Base-by-base conservation (phyloP, 2,888 invertebrate genomes). In the Latrodectus hesperus region DNA sequence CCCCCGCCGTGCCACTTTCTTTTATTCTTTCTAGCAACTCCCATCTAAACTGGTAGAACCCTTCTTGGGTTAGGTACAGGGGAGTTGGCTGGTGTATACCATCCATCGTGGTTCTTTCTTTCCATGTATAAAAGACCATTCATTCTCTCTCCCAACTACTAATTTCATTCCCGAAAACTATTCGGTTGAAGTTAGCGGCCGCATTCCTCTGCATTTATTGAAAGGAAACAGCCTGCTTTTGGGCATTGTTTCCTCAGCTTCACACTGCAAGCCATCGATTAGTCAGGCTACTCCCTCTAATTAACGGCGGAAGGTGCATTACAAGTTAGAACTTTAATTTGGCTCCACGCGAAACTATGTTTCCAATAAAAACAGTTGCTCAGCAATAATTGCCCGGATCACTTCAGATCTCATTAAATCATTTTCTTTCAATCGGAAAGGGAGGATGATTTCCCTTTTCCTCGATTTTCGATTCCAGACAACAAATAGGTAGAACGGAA, bases 381-480 rank as follows among this genome's bases (percentile, higher is more conserved):
- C 77, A 75, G 79, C 85, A 85, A 85, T 85, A 85, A 85, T 85
- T 85, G 85, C 85, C 53, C 60, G 64, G 79, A 85, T 85, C 85
- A 80, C 79, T 85, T 80, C 73, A 67, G 75, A 67, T 85, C 75
- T 79, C 79, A 80, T 85, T 85, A 75, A 85, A 85, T 80, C 79
- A 85, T 80, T 85, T 85, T 85, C 71, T 74, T 85, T 70, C 85
- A 75, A 84, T 85, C 75, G 79, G 12, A 67, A 77, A 52, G 49
- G n/a, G 60, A n/a, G 4, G 68, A 53, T 55, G 60, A 38, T 16
- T 22, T 22, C 55, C 14, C 53, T 53, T 51, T 74, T 51, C 22
- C 51, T 77, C 68, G 77, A 68, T 38, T 71, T 49, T 71, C n/a
- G 71, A n/a, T 68, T 26, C 17, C 64, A 26, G 49, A 60, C 6